phyloP scores from a whole-genome alignment of 2,113 vertebrate genomes.

The Lophochroa leadbeateri region DNA sequence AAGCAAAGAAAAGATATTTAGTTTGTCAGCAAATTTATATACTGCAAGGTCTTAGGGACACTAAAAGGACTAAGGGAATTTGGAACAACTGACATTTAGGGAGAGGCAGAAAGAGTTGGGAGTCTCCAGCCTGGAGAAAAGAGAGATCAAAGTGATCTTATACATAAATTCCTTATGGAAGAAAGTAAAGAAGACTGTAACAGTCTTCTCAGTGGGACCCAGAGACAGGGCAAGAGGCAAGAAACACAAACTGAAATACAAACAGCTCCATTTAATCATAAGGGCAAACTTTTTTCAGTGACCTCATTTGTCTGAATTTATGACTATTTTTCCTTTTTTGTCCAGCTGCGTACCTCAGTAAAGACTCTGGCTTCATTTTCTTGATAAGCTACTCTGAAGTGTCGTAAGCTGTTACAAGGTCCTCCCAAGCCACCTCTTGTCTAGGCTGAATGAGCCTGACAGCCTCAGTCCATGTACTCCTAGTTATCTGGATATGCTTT shows the following conservation, averaged over 20 bases:
- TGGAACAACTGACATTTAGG: not conserved
- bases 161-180: not conserved
- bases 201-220: not conserved
- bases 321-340: not conserved
- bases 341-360: not conserved
- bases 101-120: not conserved
- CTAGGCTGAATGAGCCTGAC: rapidly evolving
- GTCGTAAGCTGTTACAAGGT: not conserved
- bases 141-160: not conserved
- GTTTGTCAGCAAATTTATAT: not conserved
- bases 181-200: not conserved
- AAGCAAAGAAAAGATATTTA: not conserved
- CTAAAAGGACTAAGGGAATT: not conserved
- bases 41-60: not conserved
- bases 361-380: not conserved
- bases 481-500: not conserved
- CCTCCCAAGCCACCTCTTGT: not conserved
- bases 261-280: not conserved
- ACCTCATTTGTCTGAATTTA: not conserved
- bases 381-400: not conserved
- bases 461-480: not conserved
- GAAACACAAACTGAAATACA: not conserved
- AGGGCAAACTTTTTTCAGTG: not conserved
- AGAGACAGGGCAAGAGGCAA: not conserved
- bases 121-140: not conserved